A percentile compares a stretch with the other conserved stretches of the same genome.
Conservation (phyloP, 92 coral and sea anemone genomes). For the Porites evermanni region DNA sequence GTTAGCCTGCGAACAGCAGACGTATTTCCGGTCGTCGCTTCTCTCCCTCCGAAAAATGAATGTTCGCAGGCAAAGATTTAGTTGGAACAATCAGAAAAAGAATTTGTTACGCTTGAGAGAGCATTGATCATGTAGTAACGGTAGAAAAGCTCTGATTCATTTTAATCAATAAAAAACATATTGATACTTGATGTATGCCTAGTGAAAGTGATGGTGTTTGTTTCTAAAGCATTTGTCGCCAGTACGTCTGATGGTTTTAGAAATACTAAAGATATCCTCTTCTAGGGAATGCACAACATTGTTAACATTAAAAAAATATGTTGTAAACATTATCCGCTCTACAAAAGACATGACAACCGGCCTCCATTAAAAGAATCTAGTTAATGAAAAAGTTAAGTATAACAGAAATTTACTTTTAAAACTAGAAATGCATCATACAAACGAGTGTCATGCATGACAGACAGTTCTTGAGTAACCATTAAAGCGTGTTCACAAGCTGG, state of each 20-base stretch:
- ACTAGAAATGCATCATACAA: too few relatives aligned
- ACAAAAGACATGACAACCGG: slow-evolving; percentile 23
- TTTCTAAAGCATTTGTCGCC: slow-evolving; percentile 9
- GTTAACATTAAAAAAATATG: too few relatives aligned
- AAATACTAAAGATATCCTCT: background rate
- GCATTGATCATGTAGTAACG: background rate
- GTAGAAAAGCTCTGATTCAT: background rate
- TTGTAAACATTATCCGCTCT: background rate
- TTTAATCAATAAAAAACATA: too few relatives aligned
- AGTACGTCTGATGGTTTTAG: background rate
- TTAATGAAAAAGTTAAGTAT: background rate
- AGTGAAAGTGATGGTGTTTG: slow-evolving; percentile 9
- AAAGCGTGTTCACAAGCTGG: background rate
- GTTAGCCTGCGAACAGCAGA: too few relatives aligned
- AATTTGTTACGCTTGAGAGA: too few relatives aligned
- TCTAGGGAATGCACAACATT: too few relatives aligned
- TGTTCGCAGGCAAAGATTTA: too few relatives aligned
- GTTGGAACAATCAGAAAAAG: too few relatives aligned
- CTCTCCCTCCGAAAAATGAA: too few relatives aligned
- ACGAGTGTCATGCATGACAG: background rate
- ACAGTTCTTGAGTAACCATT: too few relatives aligned
- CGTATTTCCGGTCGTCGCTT: too few relatives aligned
- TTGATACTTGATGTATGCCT: background rate
- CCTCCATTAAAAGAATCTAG: background rate
- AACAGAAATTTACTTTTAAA: background rate